Percentiles rank a stretch among this genome's conserved stretches.
Evolutionary conservation across 2,797 vertebrate species (phyloP).

Genomic region (Spizella passerina): DNA sequence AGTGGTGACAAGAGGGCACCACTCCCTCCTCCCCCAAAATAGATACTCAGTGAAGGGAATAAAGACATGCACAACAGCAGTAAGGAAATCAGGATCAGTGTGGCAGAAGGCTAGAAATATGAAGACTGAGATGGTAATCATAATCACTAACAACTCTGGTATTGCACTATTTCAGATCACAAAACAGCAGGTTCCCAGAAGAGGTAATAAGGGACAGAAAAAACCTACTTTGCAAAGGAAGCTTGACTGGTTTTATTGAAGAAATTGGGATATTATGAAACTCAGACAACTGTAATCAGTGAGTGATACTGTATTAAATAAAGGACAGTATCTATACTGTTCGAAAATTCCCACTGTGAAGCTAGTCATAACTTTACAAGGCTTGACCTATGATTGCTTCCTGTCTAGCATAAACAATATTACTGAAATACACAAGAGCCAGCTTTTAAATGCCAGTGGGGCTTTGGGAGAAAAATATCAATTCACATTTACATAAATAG

Average conservation of each 20-base stretch:
- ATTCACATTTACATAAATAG: neutral
- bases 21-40: neutral
- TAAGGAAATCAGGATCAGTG: neutral
- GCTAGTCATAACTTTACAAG: neutral
- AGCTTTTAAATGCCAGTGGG: neutral
- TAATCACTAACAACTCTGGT: neutral
- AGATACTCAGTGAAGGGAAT: neutral
- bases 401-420: neutral
- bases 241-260: neutral
- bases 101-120: neutral
- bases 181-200: neutral
- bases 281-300: neutral
- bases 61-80: neutral
- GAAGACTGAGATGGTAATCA: neutral
- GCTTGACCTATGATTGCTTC: neutral
- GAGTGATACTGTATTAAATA: neutral
- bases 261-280: neutral
- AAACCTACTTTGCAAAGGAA: neutral
- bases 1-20: neutral
- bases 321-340: neutral
- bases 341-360: neutral
- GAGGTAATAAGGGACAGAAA: neutral
- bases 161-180: neutral
- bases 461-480: neutral
- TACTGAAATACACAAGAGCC: neutral